These are phyloP conservation scores for Diabrotica virgifera DNA, from an alignment of 1,140 invertebrate genomes.

Conservation along the genomic window DNA sequence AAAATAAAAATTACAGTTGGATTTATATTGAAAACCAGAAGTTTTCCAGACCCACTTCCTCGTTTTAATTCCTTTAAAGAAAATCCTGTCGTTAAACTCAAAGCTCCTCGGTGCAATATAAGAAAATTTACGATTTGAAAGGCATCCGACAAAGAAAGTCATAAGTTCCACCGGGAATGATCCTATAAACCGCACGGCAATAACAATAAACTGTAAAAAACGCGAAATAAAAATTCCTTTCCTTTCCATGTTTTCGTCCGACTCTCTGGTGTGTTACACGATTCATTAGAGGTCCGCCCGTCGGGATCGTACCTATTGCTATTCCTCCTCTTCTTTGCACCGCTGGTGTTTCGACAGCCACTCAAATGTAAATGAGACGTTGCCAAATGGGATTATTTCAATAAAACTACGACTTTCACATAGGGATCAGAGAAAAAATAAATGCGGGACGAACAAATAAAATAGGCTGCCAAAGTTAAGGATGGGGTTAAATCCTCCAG, in stretches of 20 bases:
- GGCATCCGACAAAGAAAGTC: background rate
- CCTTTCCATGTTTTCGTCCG: background rate
- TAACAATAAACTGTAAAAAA: slow-evolving; percentile 1
- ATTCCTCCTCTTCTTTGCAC: background rate
- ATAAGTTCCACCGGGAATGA: background rate
- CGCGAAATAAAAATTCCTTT: slow-evolving; percentile 1
- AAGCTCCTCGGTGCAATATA: background rate
- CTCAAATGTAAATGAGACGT: background rate
- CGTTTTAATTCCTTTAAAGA: background rate
- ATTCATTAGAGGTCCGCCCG: background rate
- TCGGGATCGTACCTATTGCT: background rate
- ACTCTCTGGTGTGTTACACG: background rate
- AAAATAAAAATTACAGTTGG: too few species aligned
- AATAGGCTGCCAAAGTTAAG: too few species aligned
- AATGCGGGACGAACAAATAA: too few species aligned
- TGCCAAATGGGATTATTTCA: background rate
- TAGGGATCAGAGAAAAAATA: too few species aligned
- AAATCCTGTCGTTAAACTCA: too few species aligned
- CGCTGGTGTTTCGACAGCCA: background rate
- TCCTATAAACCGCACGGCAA: background rate
- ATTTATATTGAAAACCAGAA: too few species aligned
- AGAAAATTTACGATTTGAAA: background rate
- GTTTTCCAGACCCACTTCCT: slow-evolving; percentile 4
- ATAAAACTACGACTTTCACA: too few species aligned
- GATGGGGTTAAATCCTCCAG: too few species aligned